Evolutionary conservation across 2,113 vertebrate species (phyloP).

Genomic region (Desmodus rotundus): DNA sequence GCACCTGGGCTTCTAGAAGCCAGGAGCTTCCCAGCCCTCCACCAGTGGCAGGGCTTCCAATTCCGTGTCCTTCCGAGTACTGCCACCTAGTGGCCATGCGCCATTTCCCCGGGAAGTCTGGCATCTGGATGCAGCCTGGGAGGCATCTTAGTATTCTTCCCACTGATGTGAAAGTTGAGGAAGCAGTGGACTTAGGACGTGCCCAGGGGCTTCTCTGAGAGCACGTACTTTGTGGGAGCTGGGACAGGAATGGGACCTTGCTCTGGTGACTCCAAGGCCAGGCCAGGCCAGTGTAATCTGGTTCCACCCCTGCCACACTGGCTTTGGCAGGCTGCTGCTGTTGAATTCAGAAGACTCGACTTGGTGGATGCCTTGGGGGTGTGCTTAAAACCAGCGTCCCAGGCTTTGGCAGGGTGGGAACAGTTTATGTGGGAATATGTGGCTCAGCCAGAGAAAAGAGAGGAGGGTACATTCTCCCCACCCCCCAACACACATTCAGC

Average conservation of each 20-base stretch:
- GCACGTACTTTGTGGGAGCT: background rate
- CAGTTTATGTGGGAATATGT: background rate
- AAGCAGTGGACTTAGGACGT: background rate
- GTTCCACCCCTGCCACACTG: background rate
- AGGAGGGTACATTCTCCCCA: background rate
- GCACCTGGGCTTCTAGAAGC: background rate
- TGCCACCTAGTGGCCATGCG: conserved; percentile 54
- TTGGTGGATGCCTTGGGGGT: background rate
- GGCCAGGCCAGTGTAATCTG: background rate
- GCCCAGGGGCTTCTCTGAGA: too few relatives aligned
- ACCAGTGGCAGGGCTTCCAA: background rate
- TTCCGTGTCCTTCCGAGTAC: background rate
- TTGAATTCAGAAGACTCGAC: background rate
- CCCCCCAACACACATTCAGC: background rate
- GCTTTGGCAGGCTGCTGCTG: background rate
- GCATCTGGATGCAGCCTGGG: background rate
- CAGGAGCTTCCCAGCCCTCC: background rate
- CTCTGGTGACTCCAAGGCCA: background rate
- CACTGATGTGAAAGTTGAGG: too few relatives aligned
- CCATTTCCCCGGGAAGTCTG: background rate
- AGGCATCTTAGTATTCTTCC: background rate
- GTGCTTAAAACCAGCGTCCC: background rate
- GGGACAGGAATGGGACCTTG: background rate
- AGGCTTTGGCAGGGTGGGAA: background rate
- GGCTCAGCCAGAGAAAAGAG: background rate